phyloP scores from a whole-genome alignment of 2,113 vertebrate species.

The Columba janthina region DNA sequence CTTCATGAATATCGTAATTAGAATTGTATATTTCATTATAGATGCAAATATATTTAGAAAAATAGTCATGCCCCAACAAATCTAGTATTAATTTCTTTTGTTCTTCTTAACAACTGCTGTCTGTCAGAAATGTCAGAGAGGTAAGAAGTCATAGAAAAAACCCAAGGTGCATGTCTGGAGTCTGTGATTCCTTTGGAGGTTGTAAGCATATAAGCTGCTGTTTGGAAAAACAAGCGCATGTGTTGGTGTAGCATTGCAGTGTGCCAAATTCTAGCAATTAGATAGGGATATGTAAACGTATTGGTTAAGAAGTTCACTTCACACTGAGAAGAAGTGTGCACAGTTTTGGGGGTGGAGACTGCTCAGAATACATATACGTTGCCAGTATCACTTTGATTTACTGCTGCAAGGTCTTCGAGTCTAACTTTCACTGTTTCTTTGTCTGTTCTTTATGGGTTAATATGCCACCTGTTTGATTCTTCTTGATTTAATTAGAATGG shows the following conservation, averaged over 20 bases:
- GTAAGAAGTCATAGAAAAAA: conserved; percentile 75
- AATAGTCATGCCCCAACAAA: conserved; percentile 65
- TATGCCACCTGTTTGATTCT: conserved; percentile 47
- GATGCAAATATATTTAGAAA: conserved; percentile 59
- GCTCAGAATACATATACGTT: neutral
- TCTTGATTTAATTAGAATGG: conserved; percentile 47
- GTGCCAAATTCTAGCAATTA: conserved; percentile 44
- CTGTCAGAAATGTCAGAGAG: conserved; percentile 83
- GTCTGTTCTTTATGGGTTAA: conserved; percentile 36
- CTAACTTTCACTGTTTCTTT: conserved; percentile 55
- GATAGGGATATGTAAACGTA: neutral
- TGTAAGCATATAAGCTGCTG: conserved; percentile 45
- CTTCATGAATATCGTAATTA: neutral
- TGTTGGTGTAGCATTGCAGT: conserved; percentile 72
- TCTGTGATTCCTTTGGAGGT: conserved; percentile 61
- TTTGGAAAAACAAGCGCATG: conserved; percentile 74
- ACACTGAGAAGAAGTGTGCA: conserved; percentile 34
- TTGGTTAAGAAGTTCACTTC: conserved; percentile 23
- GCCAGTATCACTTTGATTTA: conserved; percentile 35
- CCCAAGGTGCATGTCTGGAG: conserved; percentile 77
- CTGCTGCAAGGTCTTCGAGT: conserved; percentile 51
- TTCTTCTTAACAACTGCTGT: conserved; percentile 82
- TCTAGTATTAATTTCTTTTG: conserved; percentile 75
- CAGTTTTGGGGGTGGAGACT: conserved; percentile 27
- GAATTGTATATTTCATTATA: conserved; percentile 40